Conservation (phyloP, 1,140 invertebrate genomes). For the Camponotus floridanus region DNA sequence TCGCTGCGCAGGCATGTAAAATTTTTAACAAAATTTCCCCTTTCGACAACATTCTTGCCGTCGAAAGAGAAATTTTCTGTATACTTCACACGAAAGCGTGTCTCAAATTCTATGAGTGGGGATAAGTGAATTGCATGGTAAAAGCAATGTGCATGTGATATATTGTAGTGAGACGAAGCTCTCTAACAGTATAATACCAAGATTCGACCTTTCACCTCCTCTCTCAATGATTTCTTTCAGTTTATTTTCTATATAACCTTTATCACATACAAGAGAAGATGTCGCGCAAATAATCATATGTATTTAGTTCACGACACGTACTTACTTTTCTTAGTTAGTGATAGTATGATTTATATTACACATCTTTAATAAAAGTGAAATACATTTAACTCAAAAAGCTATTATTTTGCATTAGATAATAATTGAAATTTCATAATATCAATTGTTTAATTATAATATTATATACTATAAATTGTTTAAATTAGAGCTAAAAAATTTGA, state of each 20-base stretch:
- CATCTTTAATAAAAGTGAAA: background rate
- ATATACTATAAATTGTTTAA: background rate
- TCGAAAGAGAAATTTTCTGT: slow-evolving; percentile 74
- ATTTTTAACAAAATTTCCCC: too few relatives aligned
- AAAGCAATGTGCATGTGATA: slow-evolving; percentile 58
- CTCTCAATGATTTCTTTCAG: background rate
- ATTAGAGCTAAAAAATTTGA: background rate
- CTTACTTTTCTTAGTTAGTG: background rate
- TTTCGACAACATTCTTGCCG: background rate
- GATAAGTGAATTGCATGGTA: slow-evolving; percentile 31
- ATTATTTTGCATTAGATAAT: background rate
- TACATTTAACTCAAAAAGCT: background rate
- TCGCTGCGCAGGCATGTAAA: too few relatives aligned
- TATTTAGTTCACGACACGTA: background rate
- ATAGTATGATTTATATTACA: background rate
- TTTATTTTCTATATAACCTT: background rate
- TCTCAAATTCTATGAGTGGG: slow-evolving; percentile 66
- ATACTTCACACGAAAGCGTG: slow-evolving; percentile 42
- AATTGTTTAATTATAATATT: too few relatives aligned
- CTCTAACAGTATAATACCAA: background rate
- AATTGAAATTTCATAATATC: background rate
- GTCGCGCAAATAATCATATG: background rate
- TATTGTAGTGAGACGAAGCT: slow-evolving; percentile 29
- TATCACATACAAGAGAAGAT: background rate
- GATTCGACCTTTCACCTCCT: background rate